Evolutionary conservation across 1,140 invertebrate species (phyloP).

Genomic region (Penaeus chinensis): DNA sequence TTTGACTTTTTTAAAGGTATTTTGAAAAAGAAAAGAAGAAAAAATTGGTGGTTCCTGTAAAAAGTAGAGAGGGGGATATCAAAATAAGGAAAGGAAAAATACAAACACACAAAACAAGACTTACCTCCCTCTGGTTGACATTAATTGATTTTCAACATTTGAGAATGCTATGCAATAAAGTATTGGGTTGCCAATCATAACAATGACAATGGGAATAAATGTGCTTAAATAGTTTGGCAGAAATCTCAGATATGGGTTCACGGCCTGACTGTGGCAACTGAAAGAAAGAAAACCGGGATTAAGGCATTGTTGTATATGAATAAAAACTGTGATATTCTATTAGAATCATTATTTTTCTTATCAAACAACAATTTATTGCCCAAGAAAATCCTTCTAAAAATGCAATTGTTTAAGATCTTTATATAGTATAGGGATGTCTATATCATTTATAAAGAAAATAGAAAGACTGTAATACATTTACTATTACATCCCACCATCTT

Average conservation of each 20-base stretch:
- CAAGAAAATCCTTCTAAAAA: too few species aligned
- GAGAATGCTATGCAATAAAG: slow-evolving; percentile 75
- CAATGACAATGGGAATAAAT: slow-evolving; percentile 78
- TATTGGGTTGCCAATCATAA: slow-evolving; percentile 82
- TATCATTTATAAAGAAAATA: too few species aligned
- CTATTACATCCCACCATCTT: too few species aligned
- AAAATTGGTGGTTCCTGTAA: not conserved
- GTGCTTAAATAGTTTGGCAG: slow-evolving; percentile 83
- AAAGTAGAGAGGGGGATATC: not conserved
- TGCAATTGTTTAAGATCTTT: too few species aligned
- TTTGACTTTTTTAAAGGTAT: not conserved
- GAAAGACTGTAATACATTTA: too few species aligned
- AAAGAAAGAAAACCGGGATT: slow-evolving; percentile 66
- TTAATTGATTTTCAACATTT: slow-evolving; percentile 38
- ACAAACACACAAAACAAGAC: slow-evolving; percentile 3
- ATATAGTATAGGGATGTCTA: too few species aligned
- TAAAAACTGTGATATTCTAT: not conserved
- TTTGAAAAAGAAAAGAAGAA: too few species aligned
- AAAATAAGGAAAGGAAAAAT: not conserved
- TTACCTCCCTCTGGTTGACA: slow-evolving; percentile 43
- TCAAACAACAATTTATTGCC: not conserved
- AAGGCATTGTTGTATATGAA: too few species aligned
- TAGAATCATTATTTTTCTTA: not conserved
- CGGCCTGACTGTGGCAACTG: slow-evolving; percentile 79
- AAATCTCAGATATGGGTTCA: slow-evolving; percentile 76